Conservation (phyloP, 2,888 invertebrate genomes). For the Acronicta leporina region DNA sequence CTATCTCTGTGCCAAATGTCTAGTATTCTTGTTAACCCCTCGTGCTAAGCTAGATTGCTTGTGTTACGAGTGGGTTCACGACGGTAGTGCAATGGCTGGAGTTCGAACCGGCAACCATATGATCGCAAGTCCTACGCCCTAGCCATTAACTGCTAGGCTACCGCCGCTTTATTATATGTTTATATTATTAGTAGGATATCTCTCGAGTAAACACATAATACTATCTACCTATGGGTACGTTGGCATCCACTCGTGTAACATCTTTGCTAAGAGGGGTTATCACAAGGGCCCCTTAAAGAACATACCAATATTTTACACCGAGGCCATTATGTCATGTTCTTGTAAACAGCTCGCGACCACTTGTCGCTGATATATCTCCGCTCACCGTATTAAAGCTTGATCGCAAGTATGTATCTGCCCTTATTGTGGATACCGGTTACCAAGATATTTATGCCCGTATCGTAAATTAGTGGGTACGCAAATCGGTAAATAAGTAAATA, state of each 20-base stretch:
- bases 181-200: too few relatives aligned
- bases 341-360: slow-evolving; percentile 84
- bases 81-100: too few relatives aligned
- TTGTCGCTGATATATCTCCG: slow-evolving; percentile 86
- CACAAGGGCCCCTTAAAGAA: slow-evolving; percentile 56
- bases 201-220: background rate
- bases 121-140: too few relatives aligned
- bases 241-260: background rate
- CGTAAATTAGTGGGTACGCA: slow-evolving; percentile 47
- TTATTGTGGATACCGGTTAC: slow-evolving; percentile 51
- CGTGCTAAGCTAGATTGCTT: too few relatives aligned
- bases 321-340: slow-evolving; percentile 83
- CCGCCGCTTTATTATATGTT: too few relatives aligned
- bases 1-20: too few relatives aligned
- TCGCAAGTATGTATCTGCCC: slow-evolving; percentile 35
- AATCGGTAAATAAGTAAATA: slow-evolving; percentile 56
- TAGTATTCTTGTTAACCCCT: too few relatives aligned
- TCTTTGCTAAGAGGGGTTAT: background rate
- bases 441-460: slow-evolving; percentile 49
- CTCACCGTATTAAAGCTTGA: slow-evolving; percentile 67
- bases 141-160: too few relatives aligned
- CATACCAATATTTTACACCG: slow-evolving; percentile 71
- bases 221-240: background rate
- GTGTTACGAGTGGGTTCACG: too few relatives aligned
- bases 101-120: too few relatives aligned